Percentiles rank a stretch among this genome's conserved stretches.
Conservation (phyloP, 2,888 invertebrate species). For the Drosophila meridiana region DNA sequence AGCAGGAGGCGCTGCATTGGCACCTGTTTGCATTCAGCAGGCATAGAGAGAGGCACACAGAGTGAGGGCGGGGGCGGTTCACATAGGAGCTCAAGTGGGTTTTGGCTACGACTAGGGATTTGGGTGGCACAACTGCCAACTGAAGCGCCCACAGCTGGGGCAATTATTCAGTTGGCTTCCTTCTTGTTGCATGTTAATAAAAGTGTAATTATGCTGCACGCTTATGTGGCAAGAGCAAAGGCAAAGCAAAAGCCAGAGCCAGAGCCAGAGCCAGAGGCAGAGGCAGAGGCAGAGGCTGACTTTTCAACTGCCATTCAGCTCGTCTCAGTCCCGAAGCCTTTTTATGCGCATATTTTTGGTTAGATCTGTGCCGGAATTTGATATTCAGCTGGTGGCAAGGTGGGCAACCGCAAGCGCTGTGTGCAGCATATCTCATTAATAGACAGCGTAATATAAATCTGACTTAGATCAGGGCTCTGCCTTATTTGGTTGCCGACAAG, state of each 20-base stretch:
- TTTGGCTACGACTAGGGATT: constrained; percentile 11
- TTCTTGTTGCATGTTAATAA: constrained; percentile 67
- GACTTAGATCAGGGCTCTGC: background rate
- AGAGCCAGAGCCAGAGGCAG: background rate
- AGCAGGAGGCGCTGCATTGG: constrained; percentile 24
- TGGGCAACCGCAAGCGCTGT: background rate
- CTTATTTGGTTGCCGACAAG: background rate
- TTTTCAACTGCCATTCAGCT: constrained; percentile 21
- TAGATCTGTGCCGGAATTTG: constrained; percentile 55
- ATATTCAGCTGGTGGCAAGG: constrained; percentile 44
- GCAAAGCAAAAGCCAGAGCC: background rate
- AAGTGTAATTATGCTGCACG: constrained; percentile 69
- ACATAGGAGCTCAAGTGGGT: constrained; percentile 3
- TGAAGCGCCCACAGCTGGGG: constrained; percentile 24
- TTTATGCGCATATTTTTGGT: constrained; percentile 71
- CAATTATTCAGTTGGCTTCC: constrained; percentile 59
- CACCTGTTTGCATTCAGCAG: constrained; percentile 75
- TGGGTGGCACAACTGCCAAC: background rate
- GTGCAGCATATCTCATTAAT: constrained; percentile 2
- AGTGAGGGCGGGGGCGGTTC: background rate
- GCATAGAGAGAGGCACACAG: constrained; percentile 37
- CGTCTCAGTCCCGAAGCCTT: constrained; percentile 35
- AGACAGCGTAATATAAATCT: constrained; percentile 12
- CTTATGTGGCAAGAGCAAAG: constrained; percentile 25
- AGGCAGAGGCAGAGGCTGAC: constrained; percentile 29